Evolutionary conservation across 2,888 invertebrate species (phyloP).

Genomic region (Tupiocoris notatus): DNA sequence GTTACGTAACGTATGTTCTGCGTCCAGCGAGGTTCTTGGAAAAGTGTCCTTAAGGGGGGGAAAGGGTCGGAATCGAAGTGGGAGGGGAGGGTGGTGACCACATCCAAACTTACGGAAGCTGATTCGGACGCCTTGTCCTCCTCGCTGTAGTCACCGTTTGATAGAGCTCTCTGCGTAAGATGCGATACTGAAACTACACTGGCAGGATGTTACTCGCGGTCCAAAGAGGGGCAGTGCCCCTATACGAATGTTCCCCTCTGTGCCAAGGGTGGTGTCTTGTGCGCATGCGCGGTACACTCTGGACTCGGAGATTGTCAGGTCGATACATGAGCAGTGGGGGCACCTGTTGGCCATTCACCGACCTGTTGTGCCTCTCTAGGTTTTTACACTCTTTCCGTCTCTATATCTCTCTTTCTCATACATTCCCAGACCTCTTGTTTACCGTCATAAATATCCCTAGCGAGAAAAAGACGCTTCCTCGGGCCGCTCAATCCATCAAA

Average conservation of each 20-base stretch:
- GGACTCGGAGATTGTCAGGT: not conserved
- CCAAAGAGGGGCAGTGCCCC: conserved; percentile 5
- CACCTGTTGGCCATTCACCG: conserved; percentile 25
- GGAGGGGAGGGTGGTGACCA: conserved; percentile 4
- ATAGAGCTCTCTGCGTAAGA: not conserved
- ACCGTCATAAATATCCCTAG: conserved; percentile 28
- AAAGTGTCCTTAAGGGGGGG: not conserved
- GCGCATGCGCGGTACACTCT: conserved; percentile 10
- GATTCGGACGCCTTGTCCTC: not conserved
- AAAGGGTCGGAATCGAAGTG: not conserved
- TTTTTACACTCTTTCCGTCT: not conserved
- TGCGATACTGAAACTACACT: conserved; percentile 28
- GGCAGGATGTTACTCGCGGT: conserved; percentile 11
- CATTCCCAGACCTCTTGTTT: conserved; percentile 16
- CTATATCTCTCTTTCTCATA: not conserved
- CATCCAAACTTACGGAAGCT: conserved; percentile 33
- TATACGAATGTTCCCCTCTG: not conserved
- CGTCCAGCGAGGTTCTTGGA: not conserved
- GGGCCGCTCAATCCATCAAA: too few relatives aligned
- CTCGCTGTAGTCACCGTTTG: not conserved
- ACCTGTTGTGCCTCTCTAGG: conserved; percentile 28
- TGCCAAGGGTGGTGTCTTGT: conserved; percentile 10
- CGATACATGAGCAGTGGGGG: conserved; percentile 13
- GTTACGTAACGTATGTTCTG: not conserved
- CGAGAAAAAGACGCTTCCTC: too few relatives aligned